Base-by-base conservation (phyloP, 1,140 invertebrate genomes). In the Helicoverpa zea region DNA sequence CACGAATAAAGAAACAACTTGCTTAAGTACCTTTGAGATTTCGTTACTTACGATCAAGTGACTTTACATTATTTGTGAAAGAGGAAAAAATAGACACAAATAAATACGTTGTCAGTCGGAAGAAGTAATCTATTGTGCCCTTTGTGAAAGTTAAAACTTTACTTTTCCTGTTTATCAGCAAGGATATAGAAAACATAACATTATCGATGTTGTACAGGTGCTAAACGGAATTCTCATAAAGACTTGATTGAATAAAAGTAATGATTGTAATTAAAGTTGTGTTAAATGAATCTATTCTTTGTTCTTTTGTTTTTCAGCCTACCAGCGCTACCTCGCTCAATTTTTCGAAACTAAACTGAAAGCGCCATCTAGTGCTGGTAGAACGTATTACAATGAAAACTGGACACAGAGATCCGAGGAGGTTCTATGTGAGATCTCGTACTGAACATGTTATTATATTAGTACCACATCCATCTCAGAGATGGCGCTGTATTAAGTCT, bases 401-500 rank as follows among this genome's bases (percentile, higher is more conserved):
- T 43, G 70, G 30, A 73, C 56, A 73, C 70, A 11, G 10, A 72
- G 29, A 52, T 54, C n/a, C 10, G 13, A 10, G 23, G 30, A 54
- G 52, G 52, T 58, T 35, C 52, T 29, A 43, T 47, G 10, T 11
- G 3, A 16, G 23, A n/a, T 16, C 30, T 35, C 30, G n/a, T 43
- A 58, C 13, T 43, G 68, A 54, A 49, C 64, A 18, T 49, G 64
- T 49, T 58, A 12, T 43, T 1, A 43, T 35, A 43, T 29, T 11
- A 73, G 70, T 73, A 2, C 16, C 14, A 73, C 10, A 58, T 47
- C n/a, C 5, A 18, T 73, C 3, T 43, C 51, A 73, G 16, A 73
- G 70, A 73, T 35, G 70, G 70, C 70, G 70, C 54, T 73, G 10
- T 73, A 43, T 16, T 14, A 12, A 16, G 10, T 72, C 54, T 54